phyloP scores from a whole-genome alignment of 1,140 invertebrate species.

The Bicyclus anynana region DNA sequence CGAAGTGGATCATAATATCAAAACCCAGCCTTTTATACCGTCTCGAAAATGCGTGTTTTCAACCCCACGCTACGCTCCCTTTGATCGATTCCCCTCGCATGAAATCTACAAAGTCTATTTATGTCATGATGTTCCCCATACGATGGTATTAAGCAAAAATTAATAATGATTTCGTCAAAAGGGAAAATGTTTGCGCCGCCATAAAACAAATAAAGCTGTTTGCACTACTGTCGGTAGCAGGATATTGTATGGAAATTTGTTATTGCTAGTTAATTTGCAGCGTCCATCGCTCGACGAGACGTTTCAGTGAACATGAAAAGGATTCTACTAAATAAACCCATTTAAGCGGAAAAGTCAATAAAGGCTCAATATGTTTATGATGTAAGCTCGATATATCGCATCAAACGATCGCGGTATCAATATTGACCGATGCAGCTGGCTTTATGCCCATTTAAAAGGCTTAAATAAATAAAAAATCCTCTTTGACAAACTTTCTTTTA shows the following conservation, averaged over 20 bases:
- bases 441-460: too few relatives aligned
- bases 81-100: background rate
- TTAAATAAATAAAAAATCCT: too few relatives aligned
- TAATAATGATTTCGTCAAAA: background rate
- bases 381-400: background rate
- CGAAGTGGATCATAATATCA: slow-evolving; percentile 4
- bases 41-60: slow-evolving; percentile 9
- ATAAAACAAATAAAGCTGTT: too few relatives aligned
- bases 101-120: slow-evolving; percentile 21
- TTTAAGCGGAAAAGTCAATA: background rate
- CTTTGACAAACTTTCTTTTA: too few relatives aligned
- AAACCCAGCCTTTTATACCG: slow-evolving; percentile 17
- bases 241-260: too few relatives aligned
- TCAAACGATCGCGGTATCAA: too few relatives aligned
- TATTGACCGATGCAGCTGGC: too few relatives aligned
- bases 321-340: background rate
- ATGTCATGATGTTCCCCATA: slow-evolving; percentile 3
- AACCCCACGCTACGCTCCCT: slow-evolving; percentile 6
- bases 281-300: background rate
- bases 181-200: background rate
- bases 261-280: background rate
- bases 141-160: background rate
- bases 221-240: too few relatives aligned
- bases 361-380: background rate
- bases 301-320: background rate